These are phyloP conservation scores for Achlya flavicornis DNA, from an alignment of 2,888 invertebrate species.

Conservation along the genomic window DNA sequence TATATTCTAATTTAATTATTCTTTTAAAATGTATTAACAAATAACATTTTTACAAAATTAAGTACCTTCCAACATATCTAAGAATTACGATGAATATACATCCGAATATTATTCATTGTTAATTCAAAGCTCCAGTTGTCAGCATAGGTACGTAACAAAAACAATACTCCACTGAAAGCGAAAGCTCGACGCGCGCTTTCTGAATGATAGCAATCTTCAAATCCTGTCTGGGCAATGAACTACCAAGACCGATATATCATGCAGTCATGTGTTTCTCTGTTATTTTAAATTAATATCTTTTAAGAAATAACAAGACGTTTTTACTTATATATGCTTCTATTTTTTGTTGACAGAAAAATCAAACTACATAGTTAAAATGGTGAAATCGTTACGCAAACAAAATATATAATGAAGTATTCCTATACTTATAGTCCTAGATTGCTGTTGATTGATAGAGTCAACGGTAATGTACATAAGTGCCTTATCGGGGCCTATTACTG, in stretches of 20 bases:
- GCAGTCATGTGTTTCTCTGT: not conserved
- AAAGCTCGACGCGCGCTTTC: constrained; percentile 27
- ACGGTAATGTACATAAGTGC: no score
- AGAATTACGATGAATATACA: not conserved
- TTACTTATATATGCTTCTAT: no score
- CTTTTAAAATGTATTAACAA: no score
- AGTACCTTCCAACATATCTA: not conserved
- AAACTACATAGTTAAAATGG: no score
- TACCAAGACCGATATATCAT: constrained; percentile 17
- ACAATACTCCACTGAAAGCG: constrained; percentile 33
- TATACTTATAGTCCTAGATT: no score
- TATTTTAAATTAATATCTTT: not conserved
- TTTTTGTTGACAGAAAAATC: no score
- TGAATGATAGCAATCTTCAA: not conserved
- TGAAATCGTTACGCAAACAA: no score
- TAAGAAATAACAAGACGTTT: not conserved
- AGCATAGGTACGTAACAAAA: constrained; percentile 16
- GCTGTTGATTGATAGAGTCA: no score
- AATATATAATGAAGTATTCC: no score
- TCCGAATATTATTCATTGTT: not conserved
- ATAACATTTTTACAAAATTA: no score
- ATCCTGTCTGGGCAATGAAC: constrained; percentile 1
- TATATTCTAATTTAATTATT: no score
- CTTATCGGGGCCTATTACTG: no score
- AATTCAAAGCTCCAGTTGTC: not conserved